A percentile compares a stretch with the other conserved stretches of the same genome.
These are phyloP conservation scores for Galagoides demidoff DNA, from an alignment of 2,797 vertebrate genomes.

Conservation along the genomic window DNA sequence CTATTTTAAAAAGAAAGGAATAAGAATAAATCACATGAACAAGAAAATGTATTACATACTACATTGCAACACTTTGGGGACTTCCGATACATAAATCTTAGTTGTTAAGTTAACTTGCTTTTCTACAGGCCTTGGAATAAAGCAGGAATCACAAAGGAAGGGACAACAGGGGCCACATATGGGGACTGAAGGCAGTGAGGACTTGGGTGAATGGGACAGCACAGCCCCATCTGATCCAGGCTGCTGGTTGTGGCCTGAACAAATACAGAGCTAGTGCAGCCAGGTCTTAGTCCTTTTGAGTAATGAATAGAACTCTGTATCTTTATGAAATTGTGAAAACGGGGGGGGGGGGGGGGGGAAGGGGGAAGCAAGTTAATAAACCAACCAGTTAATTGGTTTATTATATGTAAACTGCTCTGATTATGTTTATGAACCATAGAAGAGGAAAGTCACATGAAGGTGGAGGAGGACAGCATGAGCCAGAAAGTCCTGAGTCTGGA, in stretches of 20 bases:
- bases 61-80: neutral
- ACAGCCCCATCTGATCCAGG: neutral
- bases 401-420: neutral
- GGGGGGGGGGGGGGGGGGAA: neutral
- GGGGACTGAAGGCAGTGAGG: neutral
- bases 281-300: neutral
- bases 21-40: neutral
- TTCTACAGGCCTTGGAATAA: neutral
- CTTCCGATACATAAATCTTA: neutral
- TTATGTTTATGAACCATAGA: neutral
- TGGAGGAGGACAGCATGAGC: neutral
- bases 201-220: fast-evolving
- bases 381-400: neutral
- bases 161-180: neutral
- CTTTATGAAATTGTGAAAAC: neutral
- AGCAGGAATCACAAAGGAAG: neutral
- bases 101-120: neutral
- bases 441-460: neutral
- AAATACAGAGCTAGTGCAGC: neutral
- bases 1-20: slow-evolving; percentile 12
- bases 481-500: neutral
- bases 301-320: neutral
- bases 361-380: neutral
- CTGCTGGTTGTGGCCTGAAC: neutral
- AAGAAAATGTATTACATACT: neutral